phyloP scores from a whole-genome alignment of 2,797 vertebrate species.

The Sorex maritimensis region DNA sequence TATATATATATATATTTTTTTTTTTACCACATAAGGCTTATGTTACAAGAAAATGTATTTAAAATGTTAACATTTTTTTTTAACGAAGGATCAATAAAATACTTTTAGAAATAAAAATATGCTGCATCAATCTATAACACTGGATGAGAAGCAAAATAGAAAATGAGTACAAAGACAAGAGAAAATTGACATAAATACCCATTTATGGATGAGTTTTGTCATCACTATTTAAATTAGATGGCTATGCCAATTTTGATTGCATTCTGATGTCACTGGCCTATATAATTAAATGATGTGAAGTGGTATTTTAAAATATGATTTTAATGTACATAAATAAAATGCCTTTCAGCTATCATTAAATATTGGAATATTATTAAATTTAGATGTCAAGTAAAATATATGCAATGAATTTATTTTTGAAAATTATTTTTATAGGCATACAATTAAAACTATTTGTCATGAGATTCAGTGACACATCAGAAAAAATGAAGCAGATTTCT shows the following conservation, averaged over 20 bases:
- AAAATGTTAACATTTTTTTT: background rate
- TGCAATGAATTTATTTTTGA: background rate
- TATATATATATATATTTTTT: background rate
- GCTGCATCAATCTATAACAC: slow-evolving; percentile 1
- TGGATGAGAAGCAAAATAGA: slow-evolving; percentile 14
- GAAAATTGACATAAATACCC: slow-evolving; percentile 20
- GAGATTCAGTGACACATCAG: background rate
- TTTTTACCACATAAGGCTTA: background rate
- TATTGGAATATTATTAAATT: background rate
- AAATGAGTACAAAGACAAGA: background rate
- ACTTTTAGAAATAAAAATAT: slow-evolving; percentile 26
- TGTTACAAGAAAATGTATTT: background rate
- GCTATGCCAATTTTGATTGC: background rate
- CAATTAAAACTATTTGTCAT: slow-evolving; percentile 13
- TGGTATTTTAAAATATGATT: background rate
- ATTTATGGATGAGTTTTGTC: background rate
- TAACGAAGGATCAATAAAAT: slow-evolving; percentile 9
- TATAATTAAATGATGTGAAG: background rate
- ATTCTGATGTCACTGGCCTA: background rate
- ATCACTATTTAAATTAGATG: slow-evolving; percentile 1
- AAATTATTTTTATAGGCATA: background rate
- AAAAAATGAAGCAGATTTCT: background rate
- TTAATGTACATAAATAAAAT: background rate
- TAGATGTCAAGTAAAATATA: slow-evolving; percentile 15
- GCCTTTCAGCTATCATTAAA: background rate